A percentile compares a stretch with the other conserved stretches of the same genome.
Evolutionary conservation across 1,140 invertebrate species (phyloP).

Genomic region (Trichonephila clavata): DNA sequence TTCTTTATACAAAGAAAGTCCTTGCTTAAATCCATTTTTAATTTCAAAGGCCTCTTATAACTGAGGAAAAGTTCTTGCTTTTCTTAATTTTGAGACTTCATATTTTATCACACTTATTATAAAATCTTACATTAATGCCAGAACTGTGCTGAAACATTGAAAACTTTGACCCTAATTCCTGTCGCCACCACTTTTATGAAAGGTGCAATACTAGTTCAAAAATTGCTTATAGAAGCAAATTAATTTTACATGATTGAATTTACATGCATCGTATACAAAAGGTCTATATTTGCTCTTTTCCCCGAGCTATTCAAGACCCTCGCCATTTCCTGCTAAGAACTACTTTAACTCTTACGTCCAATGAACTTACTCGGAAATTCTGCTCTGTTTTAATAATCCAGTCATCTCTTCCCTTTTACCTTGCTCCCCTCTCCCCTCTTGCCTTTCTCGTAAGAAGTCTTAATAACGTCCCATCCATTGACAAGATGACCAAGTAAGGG

Average conservation of each 20-base stretch:
- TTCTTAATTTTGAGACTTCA: too few species aligned
- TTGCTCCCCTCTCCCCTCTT: neutral
- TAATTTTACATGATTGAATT: neutral
- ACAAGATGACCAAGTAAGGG: slow-evolving; percentile 19
- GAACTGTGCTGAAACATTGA: too few species aligned
- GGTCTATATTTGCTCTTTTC: neutral
- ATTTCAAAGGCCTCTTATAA: too few species aligned
- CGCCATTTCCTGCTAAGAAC: neutral
- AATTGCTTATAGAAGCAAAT: neutral
- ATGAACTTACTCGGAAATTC: neutral
- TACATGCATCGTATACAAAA: neutral
- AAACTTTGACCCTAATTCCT: too few species aligned
- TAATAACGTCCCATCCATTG: slow-evolving; percentile 65
- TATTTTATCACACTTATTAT: too few species aligned
- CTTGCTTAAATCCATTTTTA: too few species aligned
- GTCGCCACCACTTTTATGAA: too few species aligned
- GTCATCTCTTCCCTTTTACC: neutral
- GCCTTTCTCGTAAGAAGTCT: slow-evolving; percentile 35
- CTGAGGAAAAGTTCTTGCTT: too few species aligned
- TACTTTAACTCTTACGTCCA: neutral
- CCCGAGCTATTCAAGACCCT: neutral
- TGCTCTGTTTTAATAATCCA: slow-evolving; percentile 48
- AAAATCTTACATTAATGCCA: too few species aligned
- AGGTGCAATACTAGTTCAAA: neutral
- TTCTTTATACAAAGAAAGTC: too few species aligned